Evolutionary conservation across 2,797 vertebrate genomes (phyloP).

Genomic region (Fistularia commersonii): DNA sequence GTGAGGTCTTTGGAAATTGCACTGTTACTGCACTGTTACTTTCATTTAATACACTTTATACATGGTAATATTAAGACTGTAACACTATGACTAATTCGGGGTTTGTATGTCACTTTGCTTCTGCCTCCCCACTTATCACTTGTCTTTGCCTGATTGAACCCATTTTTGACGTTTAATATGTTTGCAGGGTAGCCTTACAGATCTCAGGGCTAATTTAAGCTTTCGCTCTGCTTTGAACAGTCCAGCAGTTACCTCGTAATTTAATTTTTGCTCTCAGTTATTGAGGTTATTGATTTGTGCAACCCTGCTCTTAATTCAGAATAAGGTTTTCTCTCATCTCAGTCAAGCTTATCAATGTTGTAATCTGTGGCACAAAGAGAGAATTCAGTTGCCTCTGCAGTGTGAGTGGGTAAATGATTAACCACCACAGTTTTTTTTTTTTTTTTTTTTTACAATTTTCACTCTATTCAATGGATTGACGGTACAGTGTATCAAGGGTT

Average conservation of each 20-base stretch:
- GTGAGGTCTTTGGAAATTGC: too few species aligned
- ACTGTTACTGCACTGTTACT: too few species aligned
- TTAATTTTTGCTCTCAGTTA: constrained; percentile 12
- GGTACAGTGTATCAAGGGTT: too few species aligned
- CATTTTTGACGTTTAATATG: neutral
- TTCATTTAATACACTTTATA: neutral
- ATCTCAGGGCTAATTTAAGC: too few species aligned
- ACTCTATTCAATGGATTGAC: too few species aligned
- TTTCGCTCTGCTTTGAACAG: too few species aligned
- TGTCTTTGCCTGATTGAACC: neutral
- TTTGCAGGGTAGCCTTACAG: too few species aligned
- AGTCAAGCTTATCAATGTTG: too few species aligned
- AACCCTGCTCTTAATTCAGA: neutral
- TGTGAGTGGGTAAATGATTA: too few species aligned
- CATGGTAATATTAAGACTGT: neutral
- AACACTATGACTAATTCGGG: neutral
- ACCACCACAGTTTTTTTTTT: neutral
- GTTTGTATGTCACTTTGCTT: neutral
- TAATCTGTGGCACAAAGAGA: too few species aligned
- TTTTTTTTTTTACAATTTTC: neutral
- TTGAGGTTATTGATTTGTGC: constrained; percentile 8
- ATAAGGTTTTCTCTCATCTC: too few species aligned
- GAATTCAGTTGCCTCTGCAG: too few species aligned
- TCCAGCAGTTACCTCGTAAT: neutral
- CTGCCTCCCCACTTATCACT: neutral